These are phyloP conservation scores for Oncorhynchus kisutch DNA, from an alignment of 2,113 vertebrate genomes.

Conservation along the genomic window DNA sequence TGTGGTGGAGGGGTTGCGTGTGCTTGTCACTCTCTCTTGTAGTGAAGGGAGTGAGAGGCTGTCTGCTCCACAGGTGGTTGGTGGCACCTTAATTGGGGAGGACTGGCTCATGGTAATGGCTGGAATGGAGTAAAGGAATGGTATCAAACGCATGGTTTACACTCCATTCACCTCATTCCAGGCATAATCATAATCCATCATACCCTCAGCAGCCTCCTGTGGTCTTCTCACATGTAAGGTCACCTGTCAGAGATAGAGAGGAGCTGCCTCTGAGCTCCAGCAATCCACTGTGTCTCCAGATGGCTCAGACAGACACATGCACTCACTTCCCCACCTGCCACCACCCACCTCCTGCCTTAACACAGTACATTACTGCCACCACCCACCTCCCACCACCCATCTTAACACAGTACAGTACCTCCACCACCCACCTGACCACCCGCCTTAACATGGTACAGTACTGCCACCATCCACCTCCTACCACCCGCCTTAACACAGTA, in stretches of 20 bases:
- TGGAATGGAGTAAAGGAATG: too few relatives aligned
- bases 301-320: slow-evolving; percentile 7
- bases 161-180: too few relatives aligned
- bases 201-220: background rate
- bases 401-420: too few relatives aligned
- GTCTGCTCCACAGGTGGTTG: background rate
- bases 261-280: background rate
- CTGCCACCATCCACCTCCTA: too few relatives aligned
- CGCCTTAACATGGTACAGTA: too few relatives aligned
- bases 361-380: too few relatives aligned
- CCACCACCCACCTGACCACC: background rate
- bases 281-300: background rate
- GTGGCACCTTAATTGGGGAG: too few relatives aligned
- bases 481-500: too few relatives aligned
- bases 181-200: too few relatives aligned
- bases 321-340: background rate
- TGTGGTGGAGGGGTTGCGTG: background rate
- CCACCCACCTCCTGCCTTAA: background rate
- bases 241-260: background rate
- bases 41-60: slow-evolving; percentile 7
- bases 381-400: too few relatives aligned
- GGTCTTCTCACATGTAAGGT: slow-evolving; percentile 20
- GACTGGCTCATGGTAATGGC: too few relatives aligned
- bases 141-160: too few relatives aligned
- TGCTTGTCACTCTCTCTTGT: slow-evolving; percentile 13